These are phyloP conservation scores for Cryptophagus acutangulus DNA, from an alignment of 2,888 invertebrate species.

Conservation along the genomic window DNA sequence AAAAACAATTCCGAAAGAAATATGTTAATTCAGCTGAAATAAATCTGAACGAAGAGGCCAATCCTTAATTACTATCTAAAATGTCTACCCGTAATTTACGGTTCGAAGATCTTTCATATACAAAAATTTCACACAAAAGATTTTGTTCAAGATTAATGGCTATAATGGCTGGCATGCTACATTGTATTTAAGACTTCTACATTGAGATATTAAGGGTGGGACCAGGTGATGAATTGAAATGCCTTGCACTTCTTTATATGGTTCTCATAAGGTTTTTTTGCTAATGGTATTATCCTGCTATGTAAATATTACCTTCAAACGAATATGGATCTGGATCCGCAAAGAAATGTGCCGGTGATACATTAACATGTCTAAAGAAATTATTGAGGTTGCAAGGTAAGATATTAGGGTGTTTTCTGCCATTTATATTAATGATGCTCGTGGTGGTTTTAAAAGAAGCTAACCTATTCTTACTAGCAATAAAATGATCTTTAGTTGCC, in stretches of 20 bases:
- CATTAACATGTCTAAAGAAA: no score
- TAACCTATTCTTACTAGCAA: no score
- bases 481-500: no score
- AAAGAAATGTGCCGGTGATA: no score
- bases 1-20: no score
- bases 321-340: no score
- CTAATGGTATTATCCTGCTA: neutral
- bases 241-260: conserved; percentile 7
- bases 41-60: no score
- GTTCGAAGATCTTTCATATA: conserved; percentile 27
- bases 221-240: conserved; percentile 33
- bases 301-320: neutral
- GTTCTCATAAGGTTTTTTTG: conserved; percentile 16
- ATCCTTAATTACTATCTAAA: conserved; percentile 38
- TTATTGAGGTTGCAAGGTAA: no score
- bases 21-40: no score
- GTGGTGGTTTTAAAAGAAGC: no score
- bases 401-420: no score
- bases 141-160: conserved; percentile 18
- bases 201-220: conserved; percentile 58
- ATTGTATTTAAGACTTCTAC: conserved; percentile 35
- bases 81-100: conserved; percentile 32
- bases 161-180: conserved; percentile 11
- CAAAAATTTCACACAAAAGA: conserved; percentile 3
- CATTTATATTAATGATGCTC: no score